Evolutionary conservation across 1,140 invertebrate genomes (phyloP), one percentile per base, ranked within the genome.

Genomic region (Dendrolimus punctatus): DNA sequence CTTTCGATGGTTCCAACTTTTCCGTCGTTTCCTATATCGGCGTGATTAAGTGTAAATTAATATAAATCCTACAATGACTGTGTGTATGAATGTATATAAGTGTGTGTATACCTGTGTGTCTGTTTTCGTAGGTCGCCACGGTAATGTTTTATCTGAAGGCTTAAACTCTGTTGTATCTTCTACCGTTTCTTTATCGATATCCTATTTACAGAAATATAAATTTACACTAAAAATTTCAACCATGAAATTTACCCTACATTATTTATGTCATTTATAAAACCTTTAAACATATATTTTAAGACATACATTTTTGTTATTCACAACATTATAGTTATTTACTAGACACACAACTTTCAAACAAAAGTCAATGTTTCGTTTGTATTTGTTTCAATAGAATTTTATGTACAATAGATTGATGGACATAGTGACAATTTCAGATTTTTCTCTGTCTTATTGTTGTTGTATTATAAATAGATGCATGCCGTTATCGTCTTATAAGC

Each of bases 81-180:
- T 44, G 57, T 61, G 51, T 64, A 10, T 57, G 8, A 62, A 39
- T 54, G 57, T 65, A 53, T 46, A 8, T 51, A 48, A 53, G 53
- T 68, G 48, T 68, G 54, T 58, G 52, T 77, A 66, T 84, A 85
- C 81, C 81, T 85, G 71, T 71, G 77, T 80, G 58, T 82, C 62
- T 71, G 70, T 68, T 73, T 80, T 74, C 67, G 74, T 71, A 71
- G 68, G 74, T 76, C 73, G 79, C 78, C 76, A 68, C 46, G 72
- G 70, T 55, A 72, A 61, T 61, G 64, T 64, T 55, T 71, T 68
- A 59, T 77, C 73, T 66, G 74, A 64, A 61, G 62, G 65, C 62
- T 67, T 80, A 71, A 42, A 8, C 7, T 51, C 71, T 66, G 68
- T 56, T 57, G 55, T 66, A 62, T 76, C 78, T 67, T 81, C 73